These are phyloP conservation scores for Drosophila borealis DNA, from an alignment of 2,888 invertebrate species.

Conservation along the genomic window DNA sequence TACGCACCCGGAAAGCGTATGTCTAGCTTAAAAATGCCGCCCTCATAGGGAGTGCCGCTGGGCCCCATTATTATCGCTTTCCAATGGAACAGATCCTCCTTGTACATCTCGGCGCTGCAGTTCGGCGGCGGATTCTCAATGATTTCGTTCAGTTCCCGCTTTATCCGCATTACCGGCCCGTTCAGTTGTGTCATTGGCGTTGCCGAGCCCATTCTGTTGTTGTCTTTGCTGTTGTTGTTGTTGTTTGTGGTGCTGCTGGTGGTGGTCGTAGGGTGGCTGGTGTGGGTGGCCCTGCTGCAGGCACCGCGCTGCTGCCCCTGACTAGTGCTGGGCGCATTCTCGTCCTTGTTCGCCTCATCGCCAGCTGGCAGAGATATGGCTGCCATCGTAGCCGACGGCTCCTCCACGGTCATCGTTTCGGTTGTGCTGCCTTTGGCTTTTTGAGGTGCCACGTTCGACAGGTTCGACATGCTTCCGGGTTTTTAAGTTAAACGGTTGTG, in stretches of 20 bases:
- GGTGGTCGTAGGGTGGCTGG: not conserved
- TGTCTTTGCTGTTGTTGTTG: not conserved
- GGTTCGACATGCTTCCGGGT: slow-evolving; percentile 28
- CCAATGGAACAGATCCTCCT: slow-evolving; percentile 61
- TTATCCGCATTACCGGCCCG: slow-evolving; percentile 44
- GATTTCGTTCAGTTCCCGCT: slow-evolving; percentile 58
- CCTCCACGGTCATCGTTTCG: not conserved
- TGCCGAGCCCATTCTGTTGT: not conserved
- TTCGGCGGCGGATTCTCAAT: slow-evolving; percentile 66
- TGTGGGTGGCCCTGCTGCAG: slow-evolving; percentile 20
- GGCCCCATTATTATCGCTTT: slow-evolving; percentile 56
- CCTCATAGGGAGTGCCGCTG: slow-evolving; percentile 58
- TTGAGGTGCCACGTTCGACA: slow-evolving; percentile 10
- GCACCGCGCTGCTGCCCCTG: slow-evolving; percentile 11
- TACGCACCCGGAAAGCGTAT: slow-evolving; percentile 58
- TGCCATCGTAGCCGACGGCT: not conserved
- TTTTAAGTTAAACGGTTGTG: slow-evolving; percentile 8
- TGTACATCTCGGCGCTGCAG: slow-evolving; percentile 53
- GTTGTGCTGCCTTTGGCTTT: not conserved
- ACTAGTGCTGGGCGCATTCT: slow-evolving; percentile 47
- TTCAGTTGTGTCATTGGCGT: slow-evolving; percentile 9
- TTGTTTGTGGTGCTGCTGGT: not conserved
- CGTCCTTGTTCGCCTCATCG: slow-evolving; percentile 11
- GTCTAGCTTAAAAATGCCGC: slow-evolving; percentile 60
- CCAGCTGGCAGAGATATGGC: not conserved